Conservation (phyloP, 1,140 invertebrate genomes). For the Acromyrmex charruanus region DNA sequence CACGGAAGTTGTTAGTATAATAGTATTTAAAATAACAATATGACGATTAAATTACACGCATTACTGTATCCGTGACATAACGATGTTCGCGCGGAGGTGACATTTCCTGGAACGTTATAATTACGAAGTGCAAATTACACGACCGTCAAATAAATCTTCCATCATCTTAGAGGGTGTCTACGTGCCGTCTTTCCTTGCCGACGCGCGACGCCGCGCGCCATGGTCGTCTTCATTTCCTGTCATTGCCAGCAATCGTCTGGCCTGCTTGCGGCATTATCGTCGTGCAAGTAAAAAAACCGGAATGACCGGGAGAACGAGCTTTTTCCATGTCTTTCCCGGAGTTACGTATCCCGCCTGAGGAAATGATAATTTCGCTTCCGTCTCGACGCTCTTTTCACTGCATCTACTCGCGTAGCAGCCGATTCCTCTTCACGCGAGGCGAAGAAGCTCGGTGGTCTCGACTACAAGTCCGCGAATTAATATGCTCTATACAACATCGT, state of each 20-base stretch:
- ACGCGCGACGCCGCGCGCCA: not conserved
- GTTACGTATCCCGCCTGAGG: slow-evolving; percentile 47
- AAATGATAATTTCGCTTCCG: slow-evolving; percentile 51
- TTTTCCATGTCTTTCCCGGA: slow-evolving; percentile 55
- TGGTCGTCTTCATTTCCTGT: slow-evolving; percentile 16
- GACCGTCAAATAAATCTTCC: slow-evolving; percentile 42
- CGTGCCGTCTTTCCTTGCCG: not conserved
- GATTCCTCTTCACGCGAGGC: not conserved
- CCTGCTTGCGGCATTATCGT: slow-evolving; percentile 6
- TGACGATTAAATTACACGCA: slow-evolving; percentile 25
- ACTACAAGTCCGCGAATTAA: slow-evolving; percentile 37
- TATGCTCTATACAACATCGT: slow-evolving; percentile 20
- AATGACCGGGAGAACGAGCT: slow-evolving; percentile 56
- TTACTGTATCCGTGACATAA: slow-evolving; percentile 15
- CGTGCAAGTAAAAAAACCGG: slow-evolving; percentile 21
- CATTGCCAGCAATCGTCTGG: slow-evolving; percentile 33
- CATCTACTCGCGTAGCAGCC: not conserved
- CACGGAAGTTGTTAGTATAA: not conserved
- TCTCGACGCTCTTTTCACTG: not conserved
- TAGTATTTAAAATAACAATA: not conserved
- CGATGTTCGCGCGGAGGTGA: slow-evolving; percentile 2
- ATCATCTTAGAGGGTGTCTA: slow-evolving; percentile 16
- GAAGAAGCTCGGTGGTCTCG: not conserved
- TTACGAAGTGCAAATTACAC: slow-evolving; percentile 36
- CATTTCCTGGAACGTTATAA: slow-evolving; percentile 36